Base-by-base conservation (phyloP, 2,113 vertebrate genomes). In the Poeciliopsis retropinna region DNA sequence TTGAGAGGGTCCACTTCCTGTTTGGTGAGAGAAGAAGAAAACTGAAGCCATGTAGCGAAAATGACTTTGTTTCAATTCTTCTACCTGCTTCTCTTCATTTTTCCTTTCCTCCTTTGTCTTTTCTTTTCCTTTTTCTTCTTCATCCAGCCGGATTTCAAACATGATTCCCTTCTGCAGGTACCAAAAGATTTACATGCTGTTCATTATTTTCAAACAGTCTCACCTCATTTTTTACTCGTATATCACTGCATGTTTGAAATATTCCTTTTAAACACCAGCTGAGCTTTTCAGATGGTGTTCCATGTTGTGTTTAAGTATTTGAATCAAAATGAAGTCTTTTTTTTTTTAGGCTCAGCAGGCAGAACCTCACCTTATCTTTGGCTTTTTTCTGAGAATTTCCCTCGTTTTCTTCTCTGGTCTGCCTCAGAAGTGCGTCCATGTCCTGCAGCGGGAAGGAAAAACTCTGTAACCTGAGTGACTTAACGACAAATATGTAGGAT, bases 61-160 rank as follows among this genome's bases (percentile, higher is more conserved):
- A 66, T 12, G 19, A 75, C 30, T 30, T 51, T 27, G 25, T 10
- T 61, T 51, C 22, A 4, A 22, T 22, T 69, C 0, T 68, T 67
- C 68, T 30, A 80, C 84, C 62, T 73, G 34, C 17, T 79, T 77
- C 22, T 83, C 29, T 30, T 78, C 17, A 27, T 22, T 27, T 73
- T 22, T 4, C 64, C 44, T 60, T 22, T 61, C 61, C 25, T 88
- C 71, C 62, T 65, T 31, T 5, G 11, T 17, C 0, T 79, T 92
- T 90, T 93, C 91, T 63, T 85, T 84, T 31, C 1, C 84, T 30
- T 1, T 69, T 31, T 22, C 71, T 14, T 88, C 82, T 44, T 95
- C 93, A 28, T 95, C 87, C 51, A 97, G 87, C 69, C 91, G 89
- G 78, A 98, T 96, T 92, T 98, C 96, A 94, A 99, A 98, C 90